Percentiles rank a stretch among this genome's conserved stretches.
phyloP scores from a whole-genome alignment of 2,888 invertebrate genomes.

The Pachycephus smyrnensis region DNA sequence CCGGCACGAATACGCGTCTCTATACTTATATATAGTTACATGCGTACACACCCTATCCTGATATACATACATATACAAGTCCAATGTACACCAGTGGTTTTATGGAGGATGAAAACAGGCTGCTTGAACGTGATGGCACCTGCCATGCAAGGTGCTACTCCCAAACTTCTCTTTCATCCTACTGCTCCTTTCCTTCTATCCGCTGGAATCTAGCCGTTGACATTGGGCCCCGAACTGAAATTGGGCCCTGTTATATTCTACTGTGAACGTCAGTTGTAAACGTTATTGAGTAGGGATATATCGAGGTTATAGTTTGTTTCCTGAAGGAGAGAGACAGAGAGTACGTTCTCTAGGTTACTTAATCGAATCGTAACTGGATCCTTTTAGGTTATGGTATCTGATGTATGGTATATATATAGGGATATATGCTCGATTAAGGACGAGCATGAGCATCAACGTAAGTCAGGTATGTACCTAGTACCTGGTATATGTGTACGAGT shows the following conservation, averaged over 20 bases:
- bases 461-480: background rate
- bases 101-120: constrained; percentile 42
- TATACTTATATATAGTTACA: background rate
- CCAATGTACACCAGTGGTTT: constrained; percentile 37
- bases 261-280: background rate
- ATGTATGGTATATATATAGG: background rate
- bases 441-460: background rate
- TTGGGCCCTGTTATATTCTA: background rate
- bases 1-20: constrained; percentile 12
- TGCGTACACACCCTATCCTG: constrained; percentile 28
- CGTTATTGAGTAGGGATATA: background rate
- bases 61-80: constrained; percentile 26
- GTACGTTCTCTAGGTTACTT: background rate
- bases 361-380: background rate
- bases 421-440: background rate
- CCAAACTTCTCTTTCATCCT: constrained; percentile 40
- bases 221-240: background rate
- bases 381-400: too few species aligned
- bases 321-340: background rate
- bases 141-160: constrained; percentile 63
- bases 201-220: background rate
- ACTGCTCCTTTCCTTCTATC: constrained; percentile 16
- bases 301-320: background rate
- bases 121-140: constrained; percentile 54
- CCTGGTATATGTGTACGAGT: constrained; percentile 21